phyloP scores from a whole-genome alignment of 2,888 invertebrate species.

The Dicycla oo region DNA sequence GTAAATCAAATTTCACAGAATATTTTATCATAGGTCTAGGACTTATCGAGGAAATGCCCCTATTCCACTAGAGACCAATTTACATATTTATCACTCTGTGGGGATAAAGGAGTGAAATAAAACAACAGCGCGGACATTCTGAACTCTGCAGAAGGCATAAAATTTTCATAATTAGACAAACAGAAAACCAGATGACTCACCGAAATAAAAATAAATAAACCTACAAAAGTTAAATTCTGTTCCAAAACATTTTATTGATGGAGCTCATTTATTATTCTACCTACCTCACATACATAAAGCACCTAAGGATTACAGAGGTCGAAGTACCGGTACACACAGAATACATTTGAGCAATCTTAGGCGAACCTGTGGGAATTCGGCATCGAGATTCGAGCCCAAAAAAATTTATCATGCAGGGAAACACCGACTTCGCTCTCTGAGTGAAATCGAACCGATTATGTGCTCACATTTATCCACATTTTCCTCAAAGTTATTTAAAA shows the following conservation, averaged over 20 bases:
- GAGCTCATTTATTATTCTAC: slow-evolving; percentile 48
- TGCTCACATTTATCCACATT: slow-evolving; percentile 26
- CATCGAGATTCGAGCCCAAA: slow-evolving; percentile 21
- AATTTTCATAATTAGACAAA: slow-evolving; percentile 50
- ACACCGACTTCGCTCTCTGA: slow-evolving; percentile 10
- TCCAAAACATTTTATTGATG: slow-evolving; percentile 43
- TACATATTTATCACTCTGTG: slow-evolving; percentile 72
- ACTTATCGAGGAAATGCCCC: slow-evolving; percentile 57
- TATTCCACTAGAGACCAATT: slow-evolving; percentile 67
- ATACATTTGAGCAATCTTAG: slow-evolving; percentile 60
- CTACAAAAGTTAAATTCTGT: slow-evolving; percentile 13
- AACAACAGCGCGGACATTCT: slow-evolving; percentile 60
- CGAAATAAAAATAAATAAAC: slow-evolving; percentile 30
- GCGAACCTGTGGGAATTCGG: slow-evolving; percentile 58
- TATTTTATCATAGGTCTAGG: slow-evolving; percentile 58
- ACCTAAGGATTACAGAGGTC: slow-evolving; percentile 52
- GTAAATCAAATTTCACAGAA: slow-evolving; percentile 63
- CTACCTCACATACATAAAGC: slow-evolving; percentile 51
- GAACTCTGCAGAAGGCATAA: slow-evolving; percentile 49
- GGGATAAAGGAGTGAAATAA: slow-evolving; percentile 67
- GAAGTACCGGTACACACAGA: slow-evolving; percentile 47
- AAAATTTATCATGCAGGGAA: slow-evolving; percentile 50
- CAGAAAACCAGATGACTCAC: slow-evolving; percentile 32
- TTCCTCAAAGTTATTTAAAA: slow-evolving; percentile 44
- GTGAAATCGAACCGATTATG: slow-evolving; percentile 35